phyloP scores from a whole-genome alignment of 2,113 vertebrate species.

The Oryzias javanicus region DNA sequence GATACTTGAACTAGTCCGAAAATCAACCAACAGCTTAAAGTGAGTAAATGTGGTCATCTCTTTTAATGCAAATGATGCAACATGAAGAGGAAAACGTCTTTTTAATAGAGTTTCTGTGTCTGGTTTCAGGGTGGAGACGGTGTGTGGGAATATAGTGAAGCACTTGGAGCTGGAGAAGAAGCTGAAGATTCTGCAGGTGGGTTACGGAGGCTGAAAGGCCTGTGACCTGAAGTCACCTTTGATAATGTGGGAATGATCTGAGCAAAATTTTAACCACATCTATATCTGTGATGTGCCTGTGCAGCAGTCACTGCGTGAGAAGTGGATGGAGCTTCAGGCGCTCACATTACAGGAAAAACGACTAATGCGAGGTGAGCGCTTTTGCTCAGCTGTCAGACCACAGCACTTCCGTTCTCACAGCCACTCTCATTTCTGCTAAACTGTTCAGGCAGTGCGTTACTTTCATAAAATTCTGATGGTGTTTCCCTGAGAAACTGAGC shows the following conservation, averaged over 20 bases:
- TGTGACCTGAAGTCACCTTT: background rate
- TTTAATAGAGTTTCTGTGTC: background rate
- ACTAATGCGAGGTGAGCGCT: conserved; percentile 82
- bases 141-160: conserved; percentile 83
- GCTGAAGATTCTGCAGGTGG: conserved; percentile 86
- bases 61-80: background rate
- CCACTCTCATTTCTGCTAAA: background rate
- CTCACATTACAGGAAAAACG: conserved; percentile 85
- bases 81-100: background rate
- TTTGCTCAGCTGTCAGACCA: conserved; percentile 62
- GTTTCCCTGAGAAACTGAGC: conserved; percentile 43
- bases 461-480: conserved; percentile 12
- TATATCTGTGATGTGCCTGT: conserved; percentile 10
- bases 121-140: conserved; percentile 84
- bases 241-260: background rate
- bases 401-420: conserved; percentile 60
- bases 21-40: conserved; percentile 86
- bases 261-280: background rate
- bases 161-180: conserved; percentile 87
- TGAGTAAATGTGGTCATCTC: conserved; percentile 59
- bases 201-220: conserved; percentile 3
- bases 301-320: conserved; percentile 86
- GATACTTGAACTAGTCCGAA: conserved; percentile 83
- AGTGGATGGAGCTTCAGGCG: conserved; percentile 81
- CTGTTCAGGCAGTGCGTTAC: background rate